A percentile compares a stretch with the other conserved stretches of the same genome.
These are phyloP conservation scores for Hirtodrosophila duncani DNA, from an alignment of 2,888 invertebrate species.

Conservation along the genomic window DNA sequence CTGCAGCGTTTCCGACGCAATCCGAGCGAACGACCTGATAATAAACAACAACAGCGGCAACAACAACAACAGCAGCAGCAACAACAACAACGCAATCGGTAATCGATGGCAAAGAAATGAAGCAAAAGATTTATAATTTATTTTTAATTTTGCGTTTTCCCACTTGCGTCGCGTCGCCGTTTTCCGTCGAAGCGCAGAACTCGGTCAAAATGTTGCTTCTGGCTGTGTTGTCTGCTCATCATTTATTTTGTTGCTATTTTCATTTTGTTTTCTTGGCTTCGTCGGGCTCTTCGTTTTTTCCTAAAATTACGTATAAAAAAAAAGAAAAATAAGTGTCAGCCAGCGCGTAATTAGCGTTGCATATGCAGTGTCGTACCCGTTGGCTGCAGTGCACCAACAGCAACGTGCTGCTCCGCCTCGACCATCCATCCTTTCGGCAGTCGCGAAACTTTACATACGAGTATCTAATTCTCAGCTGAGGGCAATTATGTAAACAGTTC, in stretches of 20 bases:
- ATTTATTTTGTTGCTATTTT: conserved; percentile 48
- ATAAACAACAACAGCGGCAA: conserved; percentile 64
- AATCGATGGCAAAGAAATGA: conserved; percentile 69
- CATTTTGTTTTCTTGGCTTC: conserved; percentile 30
- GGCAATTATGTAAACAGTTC: conserved; percentile 38
- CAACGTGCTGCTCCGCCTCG: conserved; percentile 52
- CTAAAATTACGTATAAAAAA: conserved; percentile 13
- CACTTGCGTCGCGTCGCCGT: no score
- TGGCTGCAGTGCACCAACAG: no score
- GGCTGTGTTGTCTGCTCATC: conserved; percentile 34
- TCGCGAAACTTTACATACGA: conserved; percentile 2
- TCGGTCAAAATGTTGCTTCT: conserved; percentile 65
- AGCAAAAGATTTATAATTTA: conserved; percentile 55
- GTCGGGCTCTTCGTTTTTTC: conserved; percentile 12
- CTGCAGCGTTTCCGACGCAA: conserved; percentile 89
- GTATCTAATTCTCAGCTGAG: conserved; percentile 12
- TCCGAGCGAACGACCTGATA: conserved; percentile 84
- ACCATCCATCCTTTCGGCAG: conserved; percentile 13
- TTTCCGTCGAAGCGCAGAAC: conserved; percentile 44
- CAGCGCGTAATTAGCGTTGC: conserved; percentile 43
- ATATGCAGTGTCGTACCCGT: conserved; percentile 68
- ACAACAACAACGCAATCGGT: conserved; percentile 65
- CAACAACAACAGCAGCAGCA: conserved; percentile 41
- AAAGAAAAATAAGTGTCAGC: background rate
- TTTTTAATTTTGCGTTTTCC: conserved; percentile 54